Base-by-base conservation (phyloP, 2,113 vertebrate genomes). In the Conger conger region DNA sequence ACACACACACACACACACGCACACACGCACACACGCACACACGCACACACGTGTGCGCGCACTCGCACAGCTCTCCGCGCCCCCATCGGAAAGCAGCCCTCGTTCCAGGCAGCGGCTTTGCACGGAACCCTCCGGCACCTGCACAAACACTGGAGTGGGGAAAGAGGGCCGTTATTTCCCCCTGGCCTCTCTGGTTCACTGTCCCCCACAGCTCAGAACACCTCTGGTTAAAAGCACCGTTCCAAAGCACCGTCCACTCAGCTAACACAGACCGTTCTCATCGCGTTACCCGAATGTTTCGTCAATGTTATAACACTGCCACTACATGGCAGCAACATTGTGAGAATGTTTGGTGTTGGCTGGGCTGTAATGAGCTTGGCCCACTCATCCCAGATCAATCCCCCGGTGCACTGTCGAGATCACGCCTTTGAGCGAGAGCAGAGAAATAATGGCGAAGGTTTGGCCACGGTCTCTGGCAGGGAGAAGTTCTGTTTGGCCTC, bases 161-260 rank as follows among this genome's bases (percentile, higher is more conserved):
- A 85, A 54, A 63, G 79, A 27, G 42, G 17, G 18, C 11, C 36
- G n/a, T 68, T 77, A 68, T 73, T 79, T 63, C 76, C 50, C 40
- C 40, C 27, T 20, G 37, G 42, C 45, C 76, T 54, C 81, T 6
- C 57, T 33, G 40, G 37, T 30, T 73, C 38, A 16, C 20, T 36
- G 45, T 53, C 37, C 38, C 38, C 50, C 53, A 82, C 53, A 82
- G 80, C 84, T 33, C 33, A 30, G 68, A 85, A 83, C 82, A 42
- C 81, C 73, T 50, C 81, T 79, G 45, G 77, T 82, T 82, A 73
- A 82, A 83, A 79, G 76, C 78, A 53, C 5, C 50, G 45, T 79
- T 83, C 85, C 81, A 82, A 86, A 83, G 76, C 85, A 45, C 81
- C n/a, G n/a, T n/a, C n/a, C n/a, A n/a, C n/a, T n/a, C n/a, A n/a